A percentile compares a stretch with the other conserved stretches of the same genome.
Evolutionary conservation across 2,113 vertebrate species (phyloP).

Genomic region (Budorcas taxicolor): DNA sequence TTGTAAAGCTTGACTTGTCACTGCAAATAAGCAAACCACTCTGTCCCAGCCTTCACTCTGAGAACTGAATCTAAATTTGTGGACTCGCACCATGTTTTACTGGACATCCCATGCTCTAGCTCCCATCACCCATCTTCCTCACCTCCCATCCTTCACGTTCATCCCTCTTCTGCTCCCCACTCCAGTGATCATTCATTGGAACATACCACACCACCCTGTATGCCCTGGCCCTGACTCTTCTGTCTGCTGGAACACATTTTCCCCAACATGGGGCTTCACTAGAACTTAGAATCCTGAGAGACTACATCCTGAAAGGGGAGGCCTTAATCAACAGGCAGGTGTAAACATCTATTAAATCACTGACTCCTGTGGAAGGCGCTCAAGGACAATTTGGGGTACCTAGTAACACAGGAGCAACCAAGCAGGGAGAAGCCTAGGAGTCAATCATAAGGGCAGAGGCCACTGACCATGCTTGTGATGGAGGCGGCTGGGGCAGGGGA

Average conservation of each 20-base stretch:
- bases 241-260: not conserved
- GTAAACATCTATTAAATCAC: not conserved
- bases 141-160: not conserved
- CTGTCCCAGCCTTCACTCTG: not conserved
- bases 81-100: not conserved
- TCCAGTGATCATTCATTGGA: not conserved
- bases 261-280: not conserved
- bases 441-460: not conserved
- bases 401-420: not conserved
- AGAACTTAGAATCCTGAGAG: not conserved
- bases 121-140: not conserved
- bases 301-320: not conserved
- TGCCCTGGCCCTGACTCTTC: not conserved
- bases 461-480: conserved; percentile 95
- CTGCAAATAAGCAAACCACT: not conserved
- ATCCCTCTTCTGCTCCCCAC: not conserved
- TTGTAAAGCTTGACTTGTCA: not conserved
- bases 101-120: not conserved
- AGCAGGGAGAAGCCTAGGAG: not conserved
- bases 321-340: not conserved
- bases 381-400: not conserved
- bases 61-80: not conserved
- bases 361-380: not conserved
- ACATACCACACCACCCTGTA: not conserved
- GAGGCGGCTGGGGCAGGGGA: conserved; percentile 87